Percentiles rank a stretch among this genome's conserved stretches.
phyloP scores from a whole-genome alignment of 2,888 invertebrate genomes.

The Desoria tigrina region DNA sequence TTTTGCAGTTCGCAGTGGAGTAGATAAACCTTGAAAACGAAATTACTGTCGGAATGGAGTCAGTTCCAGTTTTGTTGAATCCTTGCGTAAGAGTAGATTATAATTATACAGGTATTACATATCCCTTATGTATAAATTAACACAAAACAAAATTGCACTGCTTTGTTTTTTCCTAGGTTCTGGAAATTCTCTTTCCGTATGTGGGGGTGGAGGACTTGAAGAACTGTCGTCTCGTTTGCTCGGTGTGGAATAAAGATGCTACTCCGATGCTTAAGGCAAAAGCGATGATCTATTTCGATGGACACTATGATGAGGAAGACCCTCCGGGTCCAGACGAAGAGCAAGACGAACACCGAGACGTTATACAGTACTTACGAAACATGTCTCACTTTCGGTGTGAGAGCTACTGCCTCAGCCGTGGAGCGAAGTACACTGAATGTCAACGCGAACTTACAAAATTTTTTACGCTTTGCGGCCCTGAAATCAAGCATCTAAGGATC shows the following conservation, averaged over 20 bases:
- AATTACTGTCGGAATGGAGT: no score
- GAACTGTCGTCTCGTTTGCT: neutral
- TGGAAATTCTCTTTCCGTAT: neutral
- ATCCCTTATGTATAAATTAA: no score
- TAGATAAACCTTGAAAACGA: no score
- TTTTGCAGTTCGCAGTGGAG: no score
- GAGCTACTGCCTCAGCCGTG: neutral
- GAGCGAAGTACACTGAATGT: conserved; percentile 4
- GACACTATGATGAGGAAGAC: conserved; percentile 5
- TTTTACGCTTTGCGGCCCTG: neutral
- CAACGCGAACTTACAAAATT: neutral
- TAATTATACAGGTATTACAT: no score
- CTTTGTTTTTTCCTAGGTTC: conserved; percentile 3
- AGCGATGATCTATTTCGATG: neutral
- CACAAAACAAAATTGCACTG: no score
- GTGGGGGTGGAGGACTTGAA: neutral
- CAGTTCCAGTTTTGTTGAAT: no score
- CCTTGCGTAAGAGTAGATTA: no score
- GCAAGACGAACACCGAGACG: neutral
- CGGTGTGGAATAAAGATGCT: neutral
- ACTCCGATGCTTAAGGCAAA: neutral
- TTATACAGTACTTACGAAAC: neutral
- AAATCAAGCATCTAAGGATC: neutral
- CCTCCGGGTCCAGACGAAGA: neutral
- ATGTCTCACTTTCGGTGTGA: neutral